These are phyloP conservation scores for Characodon lateralis DNA, from an alignment of 2,797 vertebrate genomes.

Conservation along the genomic window DNA sequence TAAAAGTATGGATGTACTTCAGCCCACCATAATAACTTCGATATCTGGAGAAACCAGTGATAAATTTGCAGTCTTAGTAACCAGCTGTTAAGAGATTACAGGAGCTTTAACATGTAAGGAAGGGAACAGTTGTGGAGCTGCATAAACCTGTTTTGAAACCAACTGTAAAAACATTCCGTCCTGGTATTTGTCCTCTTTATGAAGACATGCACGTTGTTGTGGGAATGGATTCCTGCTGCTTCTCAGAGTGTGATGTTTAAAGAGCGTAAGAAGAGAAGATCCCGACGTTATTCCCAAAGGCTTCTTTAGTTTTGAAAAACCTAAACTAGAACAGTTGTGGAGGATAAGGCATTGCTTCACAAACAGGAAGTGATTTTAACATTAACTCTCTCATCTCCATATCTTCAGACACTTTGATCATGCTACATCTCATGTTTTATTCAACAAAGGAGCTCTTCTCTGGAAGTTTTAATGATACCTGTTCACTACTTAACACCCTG, in stretches of 20 bases:
- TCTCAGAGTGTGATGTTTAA: slow-evolving; percentile 16
- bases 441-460: neutral
- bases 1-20: slow-evolving; percentile 15
- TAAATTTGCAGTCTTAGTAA: slow-evolving; percentile 38
- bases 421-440: slow-evolving; percentile 30
- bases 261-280: slow-evolving; percentile 29
- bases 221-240: slow-evolving; percentile 20
- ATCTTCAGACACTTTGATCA: slow-evolving; percentile 12
- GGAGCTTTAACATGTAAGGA: slow-evolving; percentile 32
- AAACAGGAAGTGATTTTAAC: slow-evolving; percentile 33
- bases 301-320: slow-evolving; percentile 35
- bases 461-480: slow-evolving; percentile 14
- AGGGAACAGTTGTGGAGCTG: slow-evolving; percentile 37
- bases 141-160: slow-evolving; percentile 31
- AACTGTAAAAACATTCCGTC: slow-evolving; percentile 9
- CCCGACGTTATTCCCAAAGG: slow-evolving; percentile 26
- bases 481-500: slow-evolving; percentile 3
- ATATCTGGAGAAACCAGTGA: slow-evolving; percentile 33
- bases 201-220: slow-evolving; percentile 1
- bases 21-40: slow-evolving; percentile 12
- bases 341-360: slow-evolving; percentile 17
- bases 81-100: slow-evolving; percentile 44
- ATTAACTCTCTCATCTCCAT: slow-evolving; percentile 11
- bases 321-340: slow-evolving; percentile 21
- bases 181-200: neutral